Conservation (phyloP, 2,113 vertebrate genomes). For the Cynocephalus volans region DNA sequence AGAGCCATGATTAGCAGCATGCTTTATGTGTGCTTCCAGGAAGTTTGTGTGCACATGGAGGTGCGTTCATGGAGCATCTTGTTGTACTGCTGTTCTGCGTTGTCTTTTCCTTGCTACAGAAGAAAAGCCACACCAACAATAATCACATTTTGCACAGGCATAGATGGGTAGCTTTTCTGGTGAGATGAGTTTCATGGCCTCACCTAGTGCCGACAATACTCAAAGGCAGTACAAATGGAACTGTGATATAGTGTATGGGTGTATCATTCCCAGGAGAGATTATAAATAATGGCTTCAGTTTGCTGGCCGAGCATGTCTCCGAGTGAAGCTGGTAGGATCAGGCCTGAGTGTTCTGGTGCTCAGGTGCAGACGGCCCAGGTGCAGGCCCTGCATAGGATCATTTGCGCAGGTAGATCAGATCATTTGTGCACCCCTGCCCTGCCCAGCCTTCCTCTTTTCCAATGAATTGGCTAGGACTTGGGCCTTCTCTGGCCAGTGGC, state of each 20-base stretch:
- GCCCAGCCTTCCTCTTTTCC: not conserved
- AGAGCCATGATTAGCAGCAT: fast-evolving
- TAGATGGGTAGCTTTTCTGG: not conserved
- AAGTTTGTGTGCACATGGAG: fast-evolving
- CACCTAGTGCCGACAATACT: too few species aligned
- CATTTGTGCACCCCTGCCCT: fast-evolving
- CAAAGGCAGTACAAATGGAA: fast-evolving
- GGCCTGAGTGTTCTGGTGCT: not conserved
- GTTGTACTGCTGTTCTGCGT: fast-evolving
- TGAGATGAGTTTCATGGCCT: not conserved
- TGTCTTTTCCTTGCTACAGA: not conserved
- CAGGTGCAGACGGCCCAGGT: not conserved
- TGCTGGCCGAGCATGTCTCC: fast-evolving
- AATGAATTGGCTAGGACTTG: fast-evolving
- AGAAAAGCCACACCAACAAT: not conserved
- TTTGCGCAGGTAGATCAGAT: not conserved
- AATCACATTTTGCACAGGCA: fast-evolving
- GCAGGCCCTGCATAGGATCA: not conserved
- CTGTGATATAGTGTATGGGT: not conserved
- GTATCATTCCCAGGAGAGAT: not conserved
- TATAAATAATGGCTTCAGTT: fast-evolving
- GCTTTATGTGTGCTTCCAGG: not conserved
- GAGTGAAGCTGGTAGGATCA: fast-evolving
- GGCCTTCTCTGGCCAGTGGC: not conserved
- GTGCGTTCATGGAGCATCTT: fast-evolving